phyloP scores from a whole-genome alignment of 2,797 vertebrate genomes.

The Takifugu rubripes region DNA sequence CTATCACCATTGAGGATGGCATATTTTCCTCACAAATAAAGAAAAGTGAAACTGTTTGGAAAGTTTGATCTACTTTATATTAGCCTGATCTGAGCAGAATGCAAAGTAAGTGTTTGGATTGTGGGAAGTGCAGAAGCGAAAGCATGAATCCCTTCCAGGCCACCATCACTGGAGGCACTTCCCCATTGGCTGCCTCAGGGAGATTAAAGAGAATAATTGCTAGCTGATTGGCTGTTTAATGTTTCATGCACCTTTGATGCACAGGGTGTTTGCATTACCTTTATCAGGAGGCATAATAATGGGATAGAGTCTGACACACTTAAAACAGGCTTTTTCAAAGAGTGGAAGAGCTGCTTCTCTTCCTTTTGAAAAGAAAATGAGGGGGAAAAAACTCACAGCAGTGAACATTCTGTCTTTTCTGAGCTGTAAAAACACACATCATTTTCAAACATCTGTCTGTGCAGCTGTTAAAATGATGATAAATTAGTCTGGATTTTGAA shows the following conservation, averaged over 20 bases:
- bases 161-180: conserved; percentile 66
- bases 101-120: conserved; percentile 73
- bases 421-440: background rate
- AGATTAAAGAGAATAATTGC: conserved; percentile 84
- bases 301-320: conserved; percentile 66
- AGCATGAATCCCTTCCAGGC: conserved; percentile 67
- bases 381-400: background rate
- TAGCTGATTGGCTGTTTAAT: conserved; percentile 82
- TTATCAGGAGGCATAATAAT: conserved; percentile 72
- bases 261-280: conserved; percentile 70
- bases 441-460: background rate
- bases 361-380: conserved; percentile 1
- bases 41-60: conserved; percentile 47
- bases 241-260: conserved; percentile 77
- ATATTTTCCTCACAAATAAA: conserved; percentile 40
- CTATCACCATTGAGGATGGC: conserved; percentile 37
- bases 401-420: background rate
- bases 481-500: background rate
- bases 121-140: conserved; percentile 59
- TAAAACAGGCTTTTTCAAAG: conserved; percentile 45
- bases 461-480: background rate
- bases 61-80: conserved; percentile 66
- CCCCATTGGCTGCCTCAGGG: conserved; percentile 79
- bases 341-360: conserved; percentile 19
- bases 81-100: conserved; percentile 72